A percentile compares a stretch with the other conserved stretches of the same genome.
Evolutionary conservation across 1,140 invertebrate genomes (phyloP).

Genomic region (Himalopsyche phryganea): DNA sequence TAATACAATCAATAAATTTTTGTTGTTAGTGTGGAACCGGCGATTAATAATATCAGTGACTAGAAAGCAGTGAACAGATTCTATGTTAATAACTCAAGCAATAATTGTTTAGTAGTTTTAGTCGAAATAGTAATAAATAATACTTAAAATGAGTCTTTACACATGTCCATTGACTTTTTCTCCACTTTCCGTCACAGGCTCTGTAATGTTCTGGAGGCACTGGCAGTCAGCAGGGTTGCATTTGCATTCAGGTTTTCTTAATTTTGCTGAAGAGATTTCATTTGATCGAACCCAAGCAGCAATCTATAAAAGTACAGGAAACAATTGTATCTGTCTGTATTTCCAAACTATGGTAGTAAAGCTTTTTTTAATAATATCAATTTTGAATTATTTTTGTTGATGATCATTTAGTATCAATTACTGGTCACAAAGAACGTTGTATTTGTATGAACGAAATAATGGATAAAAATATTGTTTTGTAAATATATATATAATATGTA

Average conservation of each 20-base stretch:
- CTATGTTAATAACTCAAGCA: too few relatives aligned
- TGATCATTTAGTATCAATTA: not conserved
- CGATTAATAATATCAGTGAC: too few relatives aligned
- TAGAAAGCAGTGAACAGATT: too few relatives aligned
- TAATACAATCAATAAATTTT: too few relatives aligned
- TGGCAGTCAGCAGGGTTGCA: conserved; percentile 23
- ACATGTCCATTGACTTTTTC: conserved; percentile 29
- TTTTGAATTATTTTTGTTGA: not conserved
- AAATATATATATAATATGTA: not conserved
- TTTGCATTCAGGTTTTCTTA: conserved; percentile 31
- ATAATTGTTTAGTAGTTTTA: too few relatives aligned
- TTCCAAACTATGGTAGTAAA: not conserved
- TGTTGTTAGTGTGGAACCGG: too few relatives aligned
- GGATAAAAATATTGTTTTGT: not conserved
- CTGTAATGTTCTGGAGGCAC: conserved; percentile 3
- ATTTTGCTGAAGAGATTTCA: conserved; percentile 46
- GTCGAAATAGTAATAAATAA: not conserved
- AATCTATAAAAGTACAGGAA: conserved; percentile 38
- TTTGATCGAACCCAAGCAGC: conserved; percentile 51
- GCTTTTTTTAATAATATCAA: not conserved
- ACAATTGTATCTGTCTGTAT: not conserved
- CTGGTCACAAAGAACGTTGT: not conserved
- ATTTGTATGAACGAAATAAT: not conserved
- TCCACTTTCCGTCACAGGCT: conserved; percentile 1
- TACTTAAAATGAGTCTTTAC: conserved; percentile 22